A percentile compares a stretch with the other conserved stretches of the same genome.
Evolutionary conservation across 2,888 invertebrate species (phyloP).

Genomic region (Xanthia icteritia): DNA sequence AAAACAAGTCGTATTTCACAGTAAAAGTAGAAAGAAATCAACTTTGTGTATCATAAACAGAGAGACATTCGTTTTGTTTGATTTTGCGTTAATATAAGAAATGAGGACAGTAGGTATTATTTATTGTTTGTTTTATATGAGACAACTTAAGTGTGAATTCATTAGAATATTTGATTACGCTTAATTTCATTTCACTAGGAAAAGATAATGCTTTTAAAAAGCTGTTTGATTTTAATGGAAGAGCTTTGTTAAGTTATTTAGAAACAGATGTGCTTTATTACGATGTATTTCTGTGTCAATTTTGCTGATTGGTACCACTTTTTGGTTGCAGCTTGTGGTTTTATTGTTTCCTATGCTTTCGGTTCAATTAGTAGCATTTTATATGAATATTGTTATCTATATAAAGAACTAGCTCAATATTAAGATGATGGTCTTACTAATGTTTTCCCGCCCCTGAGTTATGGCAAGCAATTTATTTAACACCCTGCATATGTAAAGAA

Average conservation of each 20-base stretch:
- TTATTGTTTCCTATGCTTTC: neutral
- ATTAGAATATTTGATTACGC: constrained; percentile 50
- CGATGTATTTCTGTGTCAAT: neutral
- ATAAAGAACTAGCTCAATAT: no score
- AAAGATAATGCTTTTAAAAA: constrained; percentile 15
- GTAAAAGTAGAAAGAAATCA: constrained; percentile 20
- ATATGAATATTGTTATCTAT: neutral
- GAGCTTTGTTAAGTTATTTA: neutral
- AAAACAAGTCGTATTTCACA: constrained; percentile 25
- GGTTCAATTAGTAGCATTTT: neutral
- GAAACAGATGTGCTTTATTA: neutral
- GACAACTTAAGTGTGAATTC: constrained; percentile 28
- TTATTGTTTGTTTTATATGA: constrained; percentile 24
- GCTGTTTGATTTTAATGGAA: constrained; percentile 3
- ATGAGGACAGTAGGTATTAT: constrained; percentile 31
- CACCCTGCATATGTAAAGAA: no score
- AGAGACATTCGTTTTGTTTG: constrained; percentile 27
- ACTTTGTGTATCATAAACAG: constrained; percentile 12
- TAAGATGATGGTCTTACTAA: no score
- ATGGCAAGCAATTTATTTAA: no score
- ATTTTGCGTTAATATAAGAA: constrained; percentile 12
- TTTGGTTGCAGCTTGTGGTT: neutral
- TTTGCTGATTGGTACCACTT: neutral
- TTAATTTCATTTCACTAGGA: constrained; percentile 25
- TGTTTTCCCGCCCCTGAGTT: neutral